Conservation (phyloP, 2,888 invertebrate species). For the Eupeodes latifasciatus region DNA sequence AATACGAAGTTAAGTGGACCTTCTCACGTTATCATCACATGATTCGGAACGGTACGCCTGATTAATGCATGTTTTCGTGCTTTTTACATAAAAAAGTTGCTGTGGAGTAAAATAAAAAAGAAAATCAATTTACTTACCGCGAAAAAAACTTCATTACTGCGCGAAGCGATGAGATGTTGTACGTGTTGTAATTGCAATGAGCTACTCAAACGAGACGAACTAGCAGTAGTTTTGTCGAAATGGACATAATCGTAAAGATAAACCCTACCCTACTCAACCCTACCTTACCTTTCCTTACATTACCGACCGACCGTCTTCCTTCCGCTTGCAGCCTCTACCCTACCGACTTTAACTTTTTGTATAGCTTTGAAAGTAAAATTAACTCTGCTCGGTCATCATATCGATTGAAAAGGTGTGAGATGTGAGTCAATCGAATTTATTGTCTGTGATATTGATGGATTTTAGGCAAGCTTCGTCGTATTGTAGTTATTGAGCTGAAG, state of each 20-base stretch:
- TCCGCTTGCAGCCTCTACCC: background rate
- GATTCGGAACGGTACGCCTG: slow-evolving; percentile 60
- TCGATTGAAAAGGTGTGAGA: slow-evolving; percentile 46
- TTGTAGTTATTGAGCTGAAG: slow-evolving; percentile 24
- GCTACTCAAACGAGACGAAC: slow-evolving; percentile 44
- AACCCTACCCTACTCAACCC: slow-evolving; percentile 36
- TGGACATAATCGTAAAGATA: slow-evolving; percentile 55
- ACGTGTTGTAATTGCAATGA: slow-evolving; percentile 72
- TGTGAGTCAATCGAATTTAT: slow-evolving; percentile 66
- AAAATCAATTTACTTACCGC: slow-evolving; percentile 46
- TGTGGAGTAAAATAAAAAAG: background rate
- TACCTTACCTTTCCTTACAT: background rate
- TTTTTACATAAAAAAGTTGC: slow-evolving; percentile 48
- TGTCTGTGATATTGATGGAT: slow-evolving; percentile 58
- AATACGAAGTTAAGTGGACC: slow-evolving; percentile 71
- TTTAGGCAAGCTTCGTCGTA: slow-evolving; percentile 61
- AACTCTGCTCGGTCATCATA: slow-evolving; percentile 19
- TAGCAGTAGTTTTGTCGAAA: slow-evolving; percentile 7
- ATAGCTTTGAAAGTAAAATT: slow-evolving; percentile 13
- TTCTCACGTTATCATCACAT: slow-evolving; percentile 76
- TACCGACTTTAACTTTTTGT: background rate
- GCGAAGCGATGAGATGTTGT: slow-evolving; percentile 18
- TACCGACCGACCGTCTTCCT: too few species aligned
- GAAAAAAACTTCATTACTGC: slow-evolving; percentile 66
- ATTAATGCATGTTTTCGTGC: slow-evolving; percentile 72